phyloP scores from a whole-genome alignment of 2,888 invertebrate genomes.

The Phortica magna region DNA sequence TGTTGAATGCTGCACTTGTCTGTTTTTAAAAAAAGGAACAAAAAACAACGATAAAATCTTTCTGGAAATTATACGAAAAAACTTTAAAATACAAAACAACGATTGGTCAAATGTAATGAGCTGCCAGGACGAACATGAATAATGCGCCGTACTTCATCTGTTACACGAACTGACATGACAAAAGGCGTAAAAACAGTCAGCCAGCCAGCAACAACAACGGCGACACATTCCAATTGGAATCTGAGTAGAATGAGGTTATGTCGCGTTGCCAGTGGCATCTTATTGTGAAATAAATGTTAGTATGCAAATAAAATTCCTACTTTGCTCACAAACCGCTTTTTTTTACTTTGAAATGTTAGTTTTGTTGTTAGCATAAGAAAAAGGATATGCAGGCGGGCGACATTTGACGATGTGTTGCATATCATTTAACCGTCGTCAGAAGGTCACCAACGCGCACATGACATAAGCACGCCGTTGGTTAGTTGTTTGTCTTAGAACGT shows the following conservation, averaged over 20 bases:
- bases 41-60: not conserved
- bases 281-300: slow-evolving; percentile 47
- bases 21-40: not conserved
- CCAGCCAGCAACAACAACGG: not conserved
- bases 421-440: slow-evolving; percentile 63
- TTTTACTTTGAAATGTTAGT: slow-evolving; percentile 60
- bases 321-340: no score
- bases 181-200: not conserved
- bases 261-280: not conserved
- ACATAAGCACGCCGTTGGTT: not conserved
- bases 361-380: slow-evolving; percentile 1
- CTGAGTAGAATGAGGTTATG: not conserved
- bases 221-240: not conserved
- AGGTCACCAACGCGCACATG: slow-evolving; percentile 34
- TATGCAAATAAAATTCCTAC: slow-evolving; percentile 58
- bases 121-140: slow-evolving; percentile 17
- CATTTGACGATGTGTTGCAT: slow-evolving; percentile 49
- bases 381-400: not conserved
- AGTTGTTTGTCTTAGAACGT: no score
- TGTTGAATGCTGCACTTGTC: no score
- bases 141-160: slow-evolving; percentile 5
- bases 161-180: not conserved
- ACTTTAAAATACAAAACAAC: not conserved
- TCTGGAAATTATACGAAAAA: not conserved
- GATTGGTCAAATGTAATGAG: slow-evolving; percentile 17